Percentiles rank a stretch among this genome's conserved stretches.
phyloP scores from a whole-genome alignment of 1,140 invertebrate genomes.

The Procambarus clarkii region DNA sequence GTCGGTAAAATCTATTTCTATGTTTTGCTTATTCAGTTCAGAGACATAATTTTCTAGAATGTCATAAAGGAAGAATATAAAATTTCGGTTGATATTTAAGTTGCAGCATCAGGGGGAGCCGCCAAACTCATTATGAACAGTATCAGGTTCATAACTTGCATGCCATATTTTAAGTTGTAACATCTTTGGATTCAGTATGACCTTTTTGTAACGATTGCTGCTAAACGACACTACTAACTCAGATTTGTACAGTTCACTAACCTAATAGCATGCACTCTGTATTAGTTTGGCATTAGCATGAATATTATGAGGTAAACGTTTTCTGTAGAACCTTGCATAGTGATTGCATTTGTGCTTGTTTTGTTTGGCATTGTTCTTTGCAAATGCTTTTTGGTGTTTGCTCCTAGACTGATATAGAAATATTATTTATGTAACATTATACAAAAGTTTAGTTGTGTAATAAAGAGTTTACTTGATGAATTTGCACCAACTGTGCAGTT shows the following conservation, averaged over 20 bases:
- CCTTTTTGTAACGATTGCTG: not conserved
- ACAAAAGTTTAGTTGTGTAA: not conserved
- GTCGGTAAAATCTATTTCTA: too few relatives aligned
- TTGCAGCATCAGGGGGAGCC: not conserved
- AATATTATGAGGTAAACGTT: conserved; percentile 10
- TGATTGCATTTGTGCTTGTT: conserved; percentile 29
- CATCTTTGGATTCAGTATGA: not conserved
- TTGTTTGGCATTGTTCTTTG: not conserved
- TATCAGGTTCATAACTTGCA: too few relatives aligned
- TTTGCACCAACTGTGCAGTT: not conserved
- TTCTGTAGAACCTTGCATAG: conserved; percentile 68
- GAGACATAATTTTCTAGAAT: not conserved
- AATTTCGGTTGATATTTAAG: not conserved
- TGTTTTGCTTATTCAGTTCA: too few relatives aligned
- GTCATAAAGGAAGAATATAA: not conserved
- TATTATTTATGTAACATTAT: not conserved
- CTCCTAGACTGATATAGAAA: not conserved
- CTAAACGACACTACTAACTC: not conserved
- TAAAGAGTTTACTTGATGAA: not conserved
- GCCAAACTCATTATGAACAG: too few relatives aligned
- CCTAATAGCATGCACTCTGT: not conserved
- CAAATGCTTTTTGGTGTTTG: conserved; percentile 1
- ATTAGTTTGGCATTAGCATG: conserved; percentile 11
- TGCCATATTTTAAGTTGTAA: too few relatives aligned
- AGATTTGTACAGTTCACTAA: not conserved